Conservation (phyloP, 2,797 vertebrate species). For the Monodelphis domestica region DNA sequence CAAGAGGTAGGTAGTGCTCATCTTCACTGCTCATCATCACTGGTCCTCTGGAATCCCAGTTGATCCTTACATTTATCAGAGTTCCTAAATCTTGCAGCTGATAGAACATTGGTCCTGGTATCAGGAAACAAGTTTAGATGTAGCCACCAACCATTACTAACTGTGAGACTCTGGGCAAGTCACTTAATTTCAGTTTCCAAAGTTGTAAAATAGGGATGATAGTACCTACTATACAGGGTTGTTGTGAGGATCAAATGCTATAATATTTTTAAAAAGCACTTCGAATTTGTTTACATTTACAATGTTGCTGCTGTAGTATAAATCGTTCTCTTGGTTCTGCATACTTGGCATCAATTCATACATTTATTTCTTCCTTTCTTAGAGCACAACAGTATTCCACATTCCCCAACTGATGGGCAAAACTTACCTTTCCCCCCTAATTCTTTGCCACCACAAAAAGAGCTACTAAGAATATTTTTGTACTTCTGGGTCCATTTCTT, state of each 20-base stretch:
- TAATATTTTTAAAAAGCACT: too few species aligned
- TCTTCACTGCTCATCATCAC: too few species aligned
- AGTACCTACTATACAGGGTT: background rate
- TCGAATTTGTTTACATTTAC: background rate
- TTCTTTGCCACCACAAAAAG: background rate
- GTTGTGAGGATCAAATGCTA: too few species aligned
- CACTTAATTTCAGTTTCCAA: background rate
- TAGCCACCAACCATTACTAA: background rate
- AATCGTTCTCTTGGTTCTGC: background rate
- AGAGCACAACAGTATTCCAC: background rate
- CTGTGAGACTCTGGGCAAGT: background rate
- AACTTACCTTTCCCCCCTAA: background rate
- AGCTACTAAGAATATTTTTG: background rate
- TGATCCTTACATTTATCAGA: too few species aligned
- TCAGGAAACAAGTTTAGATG: background rate
- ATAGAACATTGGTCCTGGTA: background rate
- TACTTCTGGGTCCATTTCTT: background rate
- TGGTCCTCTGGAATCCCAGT: too few species aligned
- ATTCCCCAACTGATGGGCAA: background rate
- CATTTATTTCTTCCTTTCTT: background rate
- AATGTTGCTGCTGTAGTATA: background rate
- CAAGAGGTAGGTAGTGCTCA: too few species aligned
- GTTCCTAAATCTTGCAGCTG: too few species aligned
- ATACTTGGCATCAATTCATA: background rate
- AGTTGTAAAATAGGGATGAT: background rate